Evolutionary conservation across 2,113 vertebrate genomes (phyloP).

Genomic region (Perognathus longimembris): DNA sequence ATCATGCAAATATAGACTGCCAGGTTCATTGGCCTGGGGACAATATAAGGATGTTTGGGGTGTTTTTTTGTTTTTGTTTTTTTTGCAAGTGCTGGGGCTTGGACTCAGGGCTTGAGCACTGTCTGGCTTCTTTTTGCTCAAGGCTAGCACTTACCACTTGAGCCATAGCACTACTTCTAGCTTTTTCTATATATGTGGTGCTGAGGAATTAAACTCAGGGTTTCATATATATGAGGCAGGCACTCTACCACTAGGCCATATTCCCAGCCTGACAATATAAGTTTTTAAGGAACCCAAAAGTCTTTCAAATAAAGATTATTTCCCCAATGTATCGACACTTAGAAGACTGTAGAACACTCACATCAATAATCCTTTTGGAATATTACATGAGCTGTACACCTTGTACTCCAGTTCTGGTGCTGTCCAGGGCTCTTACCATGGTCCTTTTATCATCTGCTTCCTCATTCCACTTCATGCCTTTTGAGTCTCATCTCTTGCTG

Average conservation of each 20-base stretch:
- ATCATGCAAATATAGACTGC: not conserved
- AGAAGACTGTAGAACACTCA: not conserved
- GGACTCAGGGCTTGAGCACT: too few relatives aligned
- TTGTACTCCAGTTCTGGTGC: not conserved
- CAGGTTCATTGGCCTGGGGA: not conserved
- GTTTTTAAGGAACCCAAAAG: slow-evolving; percentile 15
- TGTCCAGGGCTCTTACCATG: not conserved
- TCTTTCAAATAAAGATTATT: slow-evolving; percentile 38
- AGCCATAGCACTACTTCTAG: too few relatives aligned
- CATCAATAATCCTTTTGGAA: not conserved
- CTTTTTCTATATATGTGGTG: too few relatives aligned
- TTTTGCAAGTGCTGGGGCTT: too few relatives aligned
- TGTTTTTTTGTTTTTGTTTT: too few relatives aligned
- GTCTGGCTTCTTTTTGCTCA: too few relatives aligned
- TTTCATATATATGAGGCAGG: too few relatives aligned
- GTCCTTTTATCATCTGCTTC: not conserved
- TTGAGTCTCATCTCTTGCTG: not conserved
- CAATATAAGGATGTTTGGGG: too few relatives aligned
- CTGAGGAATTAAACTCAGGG: too few relatives aligned
- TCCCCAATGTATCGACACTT: not conserved
- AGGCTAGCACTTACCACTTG: too few relatives aligned
- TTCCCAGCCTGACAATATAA: not conserved
- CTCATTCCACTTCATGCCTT: not conserved
- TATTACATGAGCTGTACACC: not conserved
- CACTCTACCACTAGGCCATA: too few relatives aligned